phyloP scores from a whole-genome alignment of 2,888 invertebrate genomes.

The Oscheius onirici region DNA sequence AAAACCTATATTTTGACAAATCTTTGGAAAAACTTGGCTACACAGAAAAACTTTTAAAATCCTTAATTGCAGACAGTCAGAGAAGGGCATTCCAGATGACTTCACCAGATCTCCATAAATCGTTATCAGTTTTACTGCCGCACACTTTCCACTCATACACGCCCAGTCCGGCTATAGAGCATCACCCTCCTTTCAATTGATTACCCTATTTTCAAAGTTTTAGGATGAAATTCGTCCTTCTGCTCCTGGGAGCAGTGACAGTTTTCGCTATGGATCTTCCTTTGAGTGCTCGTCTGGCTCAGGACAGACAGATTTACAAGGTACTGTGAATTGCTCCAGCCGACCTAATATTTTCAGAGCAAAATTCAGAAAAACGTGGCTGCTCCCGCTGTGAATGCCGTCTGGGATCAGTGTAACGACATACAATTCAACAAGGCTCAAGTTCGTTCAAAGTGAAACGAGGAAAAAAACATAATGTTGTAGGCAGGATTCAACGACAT shows the following conservation, averaged over 20 bases:
- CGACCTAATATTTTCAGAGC: too few relatives aligned
- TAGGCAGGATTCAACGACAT: constrained; percentile 8
- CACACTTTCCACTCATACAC: constrained; percentile 19
- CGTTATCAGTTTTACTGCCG: constrained; percentile 30
- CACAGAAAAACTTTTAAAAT: too few relatives aligned
- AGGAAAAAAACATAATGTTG: too few relatives aligned
- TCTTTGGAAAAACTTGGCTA: too few relatives aligned
- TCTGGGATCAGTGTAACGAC: background rate
- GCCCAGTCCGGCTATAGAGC: constrained; percentile 21
- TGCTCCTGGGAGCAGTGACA: background rate
- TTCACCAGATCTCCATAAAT: constrained; percentile 20
- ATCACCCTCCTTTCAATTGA: background rate
- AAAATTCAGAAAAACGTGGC: background rate
- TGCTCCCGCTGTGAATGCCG: constrained; percentile 1
- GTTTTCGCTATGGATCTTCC: background rate
- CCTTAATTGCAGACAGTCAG: too few relatives aligned
- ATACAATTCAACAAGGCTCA: constrained; percentile 7
- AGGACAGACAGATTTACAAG: background rate
- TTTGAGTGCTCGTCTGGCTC: background rate
- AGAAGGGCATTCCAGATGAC: background rate
- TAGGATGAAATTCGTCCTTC: background rate
- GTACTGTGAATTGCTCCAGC: background rate
- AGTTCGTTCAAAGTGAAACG: too few relatives aligned
- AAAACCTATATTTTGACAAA: too few relatives aligned
- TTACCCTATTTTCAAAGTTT: background rate